phyloP scores from a whole-genome alignment of 2,797 vertebrate species.

The Syndactyla subalaris region DNA sequence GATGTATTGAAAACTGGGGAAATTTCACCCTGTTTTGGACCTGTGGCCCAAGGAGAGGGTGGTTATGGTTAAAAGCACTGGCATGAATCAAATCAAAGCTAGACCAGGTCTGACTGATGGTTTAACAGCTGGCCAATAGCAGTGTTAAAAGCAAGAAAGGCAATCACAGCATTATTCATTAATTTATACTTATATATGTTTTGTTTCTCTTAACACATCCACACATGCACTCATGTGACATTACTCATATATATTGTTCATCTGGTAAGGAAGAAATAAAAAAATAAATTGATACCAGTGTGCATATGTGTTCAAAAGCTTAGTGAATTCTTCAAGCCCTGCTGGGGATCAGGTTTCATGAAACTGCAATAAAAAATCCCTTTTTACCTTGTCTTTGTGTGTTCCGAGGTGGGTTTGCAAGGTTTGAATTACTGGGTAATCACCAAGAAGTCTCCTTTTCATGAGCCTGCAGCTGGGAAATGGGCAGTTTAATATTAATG shows the following conservation, averaged over 20 bases:
- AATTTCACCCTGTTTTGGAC: background rate
- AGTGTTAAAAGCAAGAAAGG: background rate
- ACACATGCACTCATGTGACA: background rate
- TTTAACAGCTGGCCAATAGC: background rate
- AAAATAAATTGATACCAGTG: constrained; percentile 46
- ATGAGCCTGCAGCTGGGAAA: constrained; percentile 51
- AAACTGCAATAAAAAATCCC: constrained; percentile 62
- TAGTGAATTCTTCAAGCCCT: constrained; percentile 64
- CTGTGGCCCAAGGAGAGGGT: background rate
- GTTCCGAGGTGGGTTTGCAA: constrained; percentile 44
- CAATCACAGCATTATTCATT: background rate
- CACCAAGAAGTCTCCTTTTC: constrained; percentile 60
- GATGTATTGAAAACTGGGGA: background rate
- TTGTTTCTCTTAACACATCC: background rate
- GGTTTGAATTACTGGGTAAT: constrained; percentile 67
- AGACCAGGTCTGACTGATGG: background rate
- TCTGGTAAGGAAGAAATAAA: constrained; percentile 58
- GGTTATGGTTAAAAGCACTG: background rate
- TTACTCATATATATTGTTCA: constrained; percentile 65
- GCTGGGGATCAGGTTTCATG: constrained; percentile 70
- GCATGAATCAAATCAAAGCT: background rate
- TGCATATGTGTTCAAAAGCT: constrained; percentile 70
- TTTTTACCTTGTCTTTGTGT: constrained; percentile 56
- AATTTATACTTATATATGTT: background rate
- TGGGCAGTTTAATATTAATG: constrained; percentile 54